Conservation (phyloP, 2,113 vertebrate species). For the Bungarus multicinctus region DNA sequence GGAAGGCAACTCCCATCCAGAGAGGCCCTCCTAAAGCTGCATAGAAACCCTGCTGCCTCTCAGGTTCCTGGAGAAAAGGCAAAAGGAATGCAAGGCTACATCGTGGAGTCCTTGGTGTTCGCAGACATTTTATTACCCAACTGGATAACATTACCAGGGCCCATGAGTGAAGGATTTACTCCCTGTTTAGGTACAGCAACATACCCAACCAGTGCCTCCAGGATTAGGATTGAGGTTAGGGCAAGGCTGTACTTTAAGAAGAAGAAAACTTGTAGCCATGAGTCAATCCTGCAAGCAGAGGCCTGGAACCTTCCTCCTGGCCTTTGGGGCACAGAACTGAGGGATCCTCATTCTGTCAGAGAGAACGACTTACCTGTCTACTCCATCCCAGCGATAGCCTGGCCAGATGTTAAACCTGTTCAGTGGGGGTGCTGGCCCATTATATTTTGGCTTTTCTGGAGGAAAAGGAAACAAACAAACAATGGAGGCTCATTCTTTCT, state of each 20-base stretch:
- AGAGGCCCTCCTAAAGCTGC: neutral
- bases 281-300: neutral
- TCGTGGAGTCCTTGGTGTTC: neutral
- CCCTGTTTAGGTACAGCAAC: neutral
- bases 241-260: neutral
- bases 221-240: neutral
- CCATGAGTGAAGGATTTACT: neutral
- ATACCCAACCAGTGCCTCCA: neutral
- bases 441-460: slow-evolving; percentile 85
- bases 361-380: slow-evolving; percentile 79
- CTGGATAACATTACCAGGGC: neutral
- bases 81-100: neutral
- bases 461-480: neutral
- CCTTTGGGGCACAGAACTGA: neutral
- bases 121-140: neutral
- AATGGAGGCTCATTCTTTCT: neutral
- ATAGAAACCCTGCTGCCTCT: too few species aligned
- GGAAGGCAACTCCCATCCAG: too few species aligned
- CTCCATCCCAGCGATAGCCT: slow-evolving; percentile 95
- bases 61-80: too few species aligned
- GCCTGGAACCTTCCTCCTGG: too few species aligned
- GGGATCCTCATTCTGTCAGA: accelerated
- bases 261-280: neutral
- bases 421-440: slow-evolving; percentile 85
- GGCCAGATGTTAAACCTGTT: slow-evolving; percentile 93